phyloP scores from a whole-genome alignment of 2,113 vertebrate genomes.

The Noctilio leporinus region DNA sequence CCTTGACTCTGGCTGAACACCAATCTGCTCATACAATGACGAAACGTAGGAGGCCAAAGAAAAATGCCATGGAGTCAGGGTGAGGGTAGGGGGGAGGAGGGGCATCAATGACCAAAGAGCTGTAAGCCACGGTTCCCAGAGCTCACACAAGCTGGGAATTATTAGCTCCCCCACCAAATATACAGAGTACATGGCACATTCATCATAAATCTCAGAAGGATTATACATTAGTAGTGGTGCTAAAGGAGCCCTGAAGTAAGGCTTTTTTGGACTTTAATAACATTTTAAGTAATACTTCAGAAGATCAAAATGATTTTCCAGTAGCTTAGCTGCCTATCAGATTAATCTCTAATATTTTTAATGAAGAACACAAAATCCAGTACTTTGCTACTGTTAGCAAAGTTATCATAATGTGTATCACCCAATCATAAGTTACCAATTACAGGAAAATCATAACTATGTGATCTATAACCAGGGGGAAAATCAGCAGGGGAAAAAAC shows the following conservation, averaged over 20 bases:
- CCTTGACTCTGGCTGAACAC: neutral
- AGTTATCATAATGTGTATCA: neutral
- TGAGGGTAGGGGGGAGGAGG: fast-evolving
- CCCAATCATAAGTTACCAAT: neutral
- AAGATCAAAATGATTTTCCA: neutral
- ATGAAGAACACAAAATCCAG: neutral
- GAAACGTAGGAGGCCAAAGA: neutral
- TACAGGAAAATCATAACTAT: neutral
- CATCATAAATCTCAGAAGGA: neutral
- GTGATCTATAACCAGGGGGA: neutral
- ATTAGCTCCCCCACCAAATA: neutral
- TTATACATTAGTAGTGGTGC: neutral
- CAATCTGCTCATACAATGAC: neutral
- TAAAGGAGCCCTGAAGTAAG: neutral
- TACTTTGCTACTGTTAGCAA: too few species aligned
- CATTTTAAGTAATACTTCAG: neutral
- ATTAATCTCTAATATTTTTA: neutral
- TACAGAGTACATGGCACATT: neutral
- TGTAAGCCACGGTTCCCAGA: neutral
- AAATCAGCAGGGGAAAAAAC: neutral
- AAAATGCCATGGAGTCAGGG: neutral
- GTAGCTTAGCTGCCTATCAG: neutral
- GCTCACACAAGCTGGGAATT: neutral
- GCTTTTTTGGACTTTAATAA: neutral
- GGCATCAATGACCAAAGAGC: neutral